Conservation (phyloP, 2,113 vertebrate species). For the Hemicordylus capensis region DNA sequence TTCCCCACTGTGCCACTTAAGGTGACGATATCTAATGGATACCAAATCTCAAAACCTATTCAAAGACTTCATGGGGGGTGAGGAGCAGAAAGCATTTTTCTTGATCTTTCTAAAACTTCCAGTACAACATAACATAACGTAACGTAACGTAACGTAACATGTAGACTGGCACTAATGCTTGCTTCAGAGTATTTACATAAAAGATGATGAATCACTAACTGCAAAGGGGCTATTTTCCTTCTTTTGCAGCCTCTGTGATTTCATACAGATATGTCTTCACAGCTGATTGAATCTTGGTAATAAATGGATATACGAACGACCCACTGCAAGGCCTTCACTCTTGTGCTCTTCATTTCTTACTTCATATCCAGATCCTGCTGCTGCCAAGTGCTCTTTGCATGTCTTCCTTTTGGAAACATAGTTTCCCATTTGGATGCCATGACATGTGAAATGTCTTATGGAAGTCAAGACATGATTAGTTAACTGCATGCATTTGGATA, state of each 20-base stretch:
- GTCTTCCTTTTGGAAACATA: background rate
- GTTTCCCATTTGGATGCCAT: slow-evolving; percentile 16
- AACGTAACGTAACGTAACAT: background rate
- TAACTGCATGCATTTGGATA: slow-evolving; percentile 9
- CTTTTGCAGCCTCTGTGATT: background rate
- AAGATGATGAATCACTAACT: background rate
- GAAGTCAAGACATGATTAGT: slow-evolving; percentile 9
- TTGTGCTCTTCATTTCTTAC: fast-evolving
- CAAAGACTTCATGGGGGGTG: too few species aligned
- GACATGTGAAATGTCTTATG: background rate
- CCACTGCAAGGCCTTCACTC: background rate
- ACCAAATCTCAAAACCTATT: too few species aligned
- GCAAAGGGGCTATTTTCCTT: background rate
- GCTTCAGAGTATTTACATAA: background rate
- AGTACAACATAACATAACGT: too few species aligned
- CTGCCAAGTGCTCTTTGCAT: background rate
- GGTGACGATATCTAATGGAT: too few species aligned
- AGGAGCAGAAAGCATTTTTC: too few species aligned
- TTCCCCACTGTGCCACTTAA: too few species aligned
- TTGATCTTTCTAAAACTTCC: background rate
- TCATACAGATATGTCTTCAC: background rate
- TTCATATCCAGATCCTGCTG: fast-evolving
- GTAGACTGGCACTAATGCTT: background rate
- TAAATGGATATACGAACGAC: background rate
- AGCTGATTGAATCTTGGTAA: slow-evolving; percentile 15